Evolutionary conservation across 2,797 vertebrate species (phyloP).

Genomic region (Antrozous pallidus): DNA sequence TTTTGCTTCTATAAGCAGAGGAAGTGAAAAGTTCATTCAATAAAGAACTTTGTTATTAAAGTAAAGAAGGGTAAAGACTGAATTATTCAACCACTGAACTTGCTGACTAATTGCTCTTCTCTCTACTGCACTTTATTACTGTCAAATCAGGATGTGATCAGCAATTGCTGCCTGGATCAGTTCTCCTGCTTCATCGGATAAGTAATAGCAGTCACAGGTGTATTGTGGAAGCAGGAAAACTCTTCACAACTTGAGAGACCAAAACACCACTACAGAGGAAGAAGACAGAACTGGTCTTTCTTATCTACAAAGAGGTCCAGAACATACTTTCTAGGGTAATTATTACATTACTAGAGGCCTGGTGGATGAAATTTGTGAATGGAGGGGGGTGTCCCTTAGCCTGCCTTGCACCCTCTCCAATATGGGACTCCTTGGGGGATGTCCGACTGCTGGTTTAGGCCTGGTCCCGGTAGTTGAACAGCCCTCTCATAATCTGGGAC

Average conservation of each 20-base stretch:
- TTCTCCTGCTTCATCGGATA: neutral
- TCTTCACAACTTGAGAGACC: neutral
- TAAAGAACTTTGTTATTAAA: conserved; percentile 24
- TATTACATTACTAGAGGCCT: neutral
- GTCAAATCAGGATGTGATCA: neutral
- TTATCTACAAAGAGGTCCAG: neutral
- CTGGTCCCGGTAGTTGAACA: too few relatives aligned
- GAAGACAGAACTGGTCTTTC: neutral
- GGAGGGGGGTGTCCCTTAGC: too few relatives aligned
- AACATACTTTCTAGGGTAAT: neutral
- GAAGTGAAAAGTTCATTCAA: neutral
- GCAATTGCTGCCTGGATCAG: neutral
- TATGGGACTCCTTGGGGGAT: too few relatives aligned
- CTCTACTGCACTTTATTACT: neutral
- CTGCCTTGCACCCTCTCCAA: too few relatives aligned
- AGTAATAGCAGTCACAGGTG: neutral
- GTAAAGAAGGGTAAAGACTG: neutral
- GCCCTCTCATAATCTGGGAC: too few relatives aligned
- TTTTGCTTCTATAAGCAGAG: neutral
- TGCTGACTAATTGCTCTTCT: neutral
- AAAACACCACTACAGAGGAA: neutral
- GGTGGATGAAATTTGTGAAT: too few relatives aligned
- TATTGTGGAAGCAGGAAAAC: neutral
- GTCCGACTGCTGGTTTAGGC: too few relatives aligned
- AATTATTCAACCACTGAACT: neutral